These are phyloP conservation scores for Idris sp. DNA, from an alignment of 1,140 invertebrate species.

Conservation along the genomic window DNA sequence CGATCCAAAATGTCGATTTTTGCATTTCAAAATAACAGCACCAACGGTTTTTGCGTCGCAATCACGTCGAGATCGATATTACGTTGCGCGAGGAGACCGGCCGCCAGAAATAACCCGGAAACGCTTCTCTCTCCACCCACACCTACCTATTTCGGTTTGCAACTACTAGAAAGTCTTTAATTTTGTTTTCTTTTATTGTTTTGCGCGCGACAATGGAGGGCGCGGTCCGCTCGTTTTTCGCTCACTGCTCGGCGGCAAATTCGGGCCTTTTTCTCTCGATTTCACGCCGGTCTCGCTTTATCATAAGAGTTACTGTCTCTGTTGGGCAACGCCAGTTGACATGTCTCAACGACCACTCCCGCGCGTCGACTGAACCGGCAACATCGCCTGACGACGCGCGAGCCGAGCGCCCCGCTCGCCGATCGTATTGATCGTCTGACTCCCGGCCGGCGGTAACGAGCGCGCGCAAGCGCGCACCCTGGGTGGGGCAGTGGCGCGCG, in stretches of 20 bases:
- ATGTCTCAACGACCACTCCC: conserved; percentile 77
- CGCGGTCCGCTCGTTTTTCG: conserved; percentile 12
- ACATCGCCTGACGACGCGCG: conserved; percentile 68
- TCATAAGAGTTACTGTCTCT: no score
- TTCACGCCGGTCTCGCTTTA: conserved; percentile 62
- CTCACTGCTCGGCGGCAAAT: not conserved
- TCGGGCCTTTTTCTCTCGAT: conserved; percentile 27
- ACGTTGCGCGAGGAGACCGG: conserved; percentile 34
- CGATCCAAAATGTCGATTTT: no score
- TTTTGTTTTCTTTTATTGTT: no score
- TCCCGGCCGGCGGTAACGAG: conserved; percentile 53
- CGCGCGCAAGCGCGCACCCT: conserved; percentile 15
- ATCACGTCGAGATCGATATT: conserved; percentile 66
- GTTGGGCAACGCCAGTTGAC: conserved; percentile 71
- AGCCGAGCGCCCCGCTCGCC: conserved; percentile 60
- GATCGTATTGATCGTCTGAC: conserved; percentile 66
- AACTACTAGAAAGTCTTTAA: no score
- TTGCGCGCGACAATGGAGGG: conserved; percentile 21
- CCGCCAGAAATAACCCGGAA: conserved; percentile 39
- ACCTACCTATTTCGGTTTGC: conserved; percentile 43
- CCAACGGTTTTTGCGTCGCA: conserved; percentile 65
- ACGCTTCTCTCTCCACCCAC: conserved; percentile 15
- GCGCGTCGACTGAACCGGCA: conserved; percentile 77
- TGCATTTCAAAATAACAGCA: no score
- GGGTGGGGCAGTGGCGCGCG: conserved; percentile 68